Percentiles rank a stretch among this genome's conserved stretches.
phyloP scores from a whole-genome alignment of 2,888 invertebrate genomes.

The Congeria kusceri region DNA sequence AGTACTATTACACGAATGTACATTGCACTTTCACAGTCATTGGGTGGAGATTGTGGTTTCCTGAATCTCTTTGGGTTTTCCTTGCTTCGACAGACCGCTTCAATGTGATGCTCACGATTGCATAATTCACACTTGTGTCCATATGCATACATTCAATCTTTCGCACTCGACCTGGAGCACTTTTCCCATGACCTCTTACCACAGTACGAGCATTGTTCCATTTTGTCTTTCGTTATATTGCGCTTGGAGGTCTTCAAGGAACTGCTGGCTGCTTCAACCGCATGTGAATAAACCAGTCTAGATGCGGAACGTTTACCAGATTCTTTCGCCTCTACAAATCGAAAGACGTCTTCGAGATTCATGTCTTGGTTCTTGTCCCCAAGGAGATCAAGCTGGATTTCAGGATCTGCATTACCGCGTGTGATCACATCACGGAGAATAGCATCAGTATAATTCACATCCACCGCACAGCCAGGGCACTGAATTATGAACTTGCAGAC shows the following conservation, averaged over 20 bases:
- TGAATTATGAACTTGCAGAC: constrained; percentile 58
- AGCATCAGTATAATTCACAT: constrained; percentile 51
- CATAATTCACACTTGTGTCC: constrained; percentile 48
- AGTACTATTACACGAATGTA: too few species aligned
- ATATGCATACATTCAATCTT: constrained; percentile 51
- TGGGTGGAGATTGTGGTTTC: not conserved
- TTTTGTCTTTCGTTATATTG: too few species aligned
- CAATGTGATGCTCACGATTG: constrained; percentile 48
- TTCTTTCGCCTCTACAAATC: constrained; percentile 67
- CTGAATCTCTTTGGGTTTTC: constrained; percentile 18
- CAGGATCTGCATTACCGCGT: constrained; percentile 31
- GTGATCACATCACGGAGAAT: constrained; percentile 51
- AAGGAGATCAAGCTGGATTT: constrained; percentile 50
- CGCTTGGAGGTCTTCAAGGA: too few species aligned
- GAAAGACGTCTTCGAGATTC: constrained; percentile 62
- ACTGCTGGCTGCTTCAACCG: constrained; percentile 44
- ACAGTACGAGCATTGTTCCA: constrained; percentile 59
- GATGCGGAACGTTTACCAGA: constrained; percentile 63
- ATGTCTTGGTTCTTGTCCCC: constrained; percentile 57
- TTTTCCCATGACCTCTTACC: constrained; percentile 57
- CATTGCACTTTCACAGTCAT: constrained; percentile 25
- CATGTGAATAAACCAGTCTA: constrained; percentile 43
- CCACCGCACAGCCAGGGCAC: constrained; percentile 32
- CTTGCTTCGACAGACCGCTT: constrained; percentile 53
- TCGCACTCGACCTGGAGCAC: constrained; percentile 22